phyloP scores from a whole-genome alignment of 2,797 vertebrate species.

The Ptychobarbus kaznakovi region DNA sequence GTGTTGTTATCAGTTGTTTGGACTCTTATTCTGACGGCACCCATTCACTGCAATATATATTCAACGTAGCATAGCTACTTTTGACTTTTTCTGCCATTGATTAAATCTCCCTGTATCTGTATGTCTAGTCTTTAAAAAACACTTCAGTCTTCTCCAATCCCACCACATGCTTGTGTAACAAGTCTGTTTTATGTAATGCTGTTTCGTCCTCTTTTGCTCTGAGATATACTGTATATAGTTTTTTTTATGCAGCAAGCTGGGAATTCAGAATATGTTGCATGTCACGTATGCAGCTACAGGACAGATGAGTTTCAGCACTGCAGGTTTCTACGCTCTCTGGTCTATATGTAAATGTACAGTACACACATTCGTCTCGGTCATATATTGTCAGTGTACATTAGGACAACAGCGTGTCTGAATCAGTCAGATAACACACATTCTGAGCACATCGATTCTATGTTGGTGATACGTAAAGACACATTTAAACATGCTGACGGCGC shows the following conservation, averaged over 20 bases:
- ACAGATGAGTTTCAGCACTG: slow-evolving; percentile 9
- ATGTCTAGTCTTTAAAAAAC: not conserved
- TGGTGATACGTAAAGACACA: not conserved
- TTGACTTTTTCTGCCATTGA: not conserved
- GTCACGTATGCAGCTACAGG: not conserved
- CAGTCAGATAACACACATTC: slow-evolving; percentile 10
- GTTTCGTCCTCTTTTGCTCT: not conserved
- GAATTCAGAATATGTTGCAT: not conserved
- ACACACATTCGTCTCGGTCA: slow-evolving; percentile 41
- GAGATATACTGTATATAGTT: not conserved
- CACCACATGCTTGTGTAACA: not conserved
- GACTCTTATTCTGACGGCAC: not conserved
- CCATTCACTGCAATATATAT: not conserved
- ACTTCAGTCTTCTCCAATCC: not conserved
- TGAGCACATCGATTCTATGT: not conserved
- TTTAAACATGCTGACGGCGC: slow-evolving; percentile 20
- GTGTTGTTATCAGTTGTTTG: not conserved
- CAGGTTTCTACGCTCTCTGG: not conserved
- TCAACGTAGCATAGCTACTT: not conserved
- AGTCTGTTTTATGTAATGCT: not conserved
- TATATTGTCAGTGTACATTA: not conserved
- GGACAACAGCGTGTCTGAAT: not conserved
- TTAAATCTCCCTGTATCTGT: not conserved
- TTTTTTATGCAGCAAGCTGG: slow-evolving; percentile 5
- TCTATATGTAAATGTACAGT: slow-evolving; percentile 44